Conservation (phyloP, 2,797 vertebrate species). For the Diplodus puntazzo region DNA sequence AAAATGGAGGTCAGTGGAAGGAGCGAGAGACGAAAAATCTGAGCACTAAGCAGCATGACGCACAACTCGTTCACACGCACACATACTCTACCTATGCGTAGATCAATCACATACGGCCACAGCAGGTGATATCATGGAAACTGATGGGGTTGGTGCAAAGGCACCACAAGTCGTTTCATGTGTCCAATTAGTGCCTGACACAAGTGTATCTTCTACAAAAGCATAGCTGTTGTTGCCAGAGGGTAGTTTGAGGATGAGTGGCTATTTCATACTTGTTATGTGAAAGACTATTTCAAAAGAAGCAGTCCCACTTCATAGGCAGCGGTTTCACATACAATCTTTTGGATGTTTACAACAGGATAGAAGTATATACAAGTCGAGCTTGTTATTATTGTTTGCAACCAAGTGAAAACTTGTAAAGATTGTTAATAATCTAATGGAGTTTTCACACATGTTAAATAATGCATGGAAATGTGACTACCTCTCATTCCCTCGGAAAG, state of each 20-base stretch:
- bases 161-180: slow-evolving; percentile 51
- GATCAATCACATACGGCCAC: slow-evolving; percentile 51
- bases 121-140: slow-evolving; percentile 56
- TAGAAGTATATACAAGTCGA: neutral
- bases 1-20: slow-evolving; percentile 51
- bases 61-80: slow-evolving; percentile 3
- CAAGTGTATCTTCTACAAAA: slow-evolving; percentile 31
- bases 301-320: neutral
- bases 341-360: neutral
- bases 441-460: neutral
- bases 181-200: slow-evolving; percentile 66
- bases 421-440: neutral
- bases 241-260: slow-evolving; percentile 20
- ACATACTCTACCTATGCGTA: neutral
- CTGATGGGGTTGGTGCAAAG: slow-evolving; percentile 43
- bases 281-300: slow-evolving; percentile 1
- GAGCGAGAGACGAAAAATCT: neutral
- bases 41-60: neutral
- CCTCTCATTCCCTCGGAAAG: neutral
- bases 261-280: slow-evolving; percentile 14
- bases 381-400: neutral
- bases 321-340: neutral
- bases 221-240: slow-evolving; percentile 17
- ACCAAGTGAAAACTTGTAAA: neutral
- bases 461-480: neutral